phyloP scores from a whole-genome alignment of 2,888 invertebrate species.

The Orchestes rusci region DNA sequence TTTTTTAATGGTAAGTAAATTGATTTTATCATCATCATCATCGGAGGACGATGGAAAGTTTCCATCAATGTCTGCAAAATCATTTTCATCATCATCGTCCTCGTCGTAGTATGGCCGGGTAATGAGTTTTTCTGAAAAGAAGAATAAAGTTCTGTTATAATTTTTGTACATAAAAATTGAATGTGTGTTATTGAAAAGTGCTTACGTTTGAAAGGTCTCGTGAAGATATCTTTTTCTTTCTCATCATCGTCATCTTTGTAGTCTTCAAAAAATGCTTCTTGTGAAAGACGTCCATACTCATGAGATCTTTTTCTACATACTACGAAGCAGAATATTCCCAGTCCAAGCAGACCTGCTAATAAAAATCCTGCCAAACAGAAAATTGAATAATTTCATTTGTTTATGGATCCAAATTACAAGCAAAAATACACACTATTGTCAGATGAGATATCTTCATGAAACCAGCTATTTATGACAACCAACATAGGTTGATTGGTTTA shows the following conservation, averaged over 20 bases:
- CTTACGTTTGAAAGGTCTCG: conserved; percentile 32
- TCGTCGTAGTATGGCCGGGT: conserved; percentile 65
- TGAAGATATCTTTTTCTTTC: conserved; percentile 34
- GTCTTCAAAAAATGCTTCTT: conserved; percentile 30
- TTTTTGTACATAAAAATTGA: background rate
- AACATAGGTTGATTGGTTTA: no score
- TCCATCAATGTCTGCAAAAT: conserved; percentile 24
- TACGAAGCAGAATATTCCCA: conserved; percentile 52
- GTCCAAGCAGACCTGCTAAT: conserved; percentile 48
- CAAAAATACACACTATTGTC: no score
- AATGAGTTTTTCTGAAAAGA: conserved; percentile 35
- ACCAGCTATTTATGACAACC: no score
- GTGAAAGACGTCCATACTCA: conserved; percentile 35
- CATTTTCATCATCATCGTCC: conserved; percentile 42
- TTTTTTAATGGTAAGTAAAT: no score
- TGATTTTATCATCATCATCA: conserved; percentile 26
- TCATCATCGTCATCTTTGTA: conserved; percentile 33
- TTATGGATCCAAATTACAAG: no score
- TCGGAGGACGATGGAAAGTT: conserved; percentile 20
- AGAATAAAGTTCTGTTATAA: background rate
- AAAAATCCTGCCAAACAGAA: conserved; percentile 47
- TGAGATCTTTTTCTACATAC: conserved; percentile 41
- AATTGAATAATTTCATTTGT: conserved; percentile 1
- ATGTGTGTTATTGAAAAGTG: no score
- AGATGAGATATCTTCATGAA: no score